A percentile compares a stretch with the other conserved stretches of the same genome.
These are phyloP conservation scores for Papilio elwesi DNA, from an alignment of 2,888 invertebrate genomes.

Conservation along the genomic window DNA sequence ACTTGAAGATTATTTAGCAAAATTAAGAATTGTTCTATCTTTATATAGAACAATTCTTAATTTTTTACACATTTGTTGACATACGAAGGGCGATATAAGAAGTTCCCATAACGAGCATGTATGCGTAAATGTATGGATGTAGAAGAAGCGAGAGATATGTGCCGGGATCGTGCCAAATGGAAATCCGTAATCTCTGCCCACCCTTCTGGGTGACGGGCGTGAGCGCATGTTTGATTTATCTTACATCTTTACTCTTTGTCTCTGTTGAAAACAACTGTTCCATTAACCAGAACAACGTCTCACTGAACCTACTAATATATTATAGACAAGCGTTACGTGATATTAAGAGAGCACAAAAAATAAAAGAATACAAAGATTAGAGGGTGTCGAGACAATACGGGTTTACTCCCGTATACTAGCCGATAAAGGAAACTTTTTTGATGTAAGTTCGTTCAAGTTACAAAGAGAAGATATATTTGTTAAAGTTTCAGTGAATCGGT, in stretches of 20 bases:
- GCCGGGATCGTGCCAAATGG: no score
- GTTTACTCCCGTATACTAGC: neutral
- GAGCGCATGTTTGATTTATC: no score
- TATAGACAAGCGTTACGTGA: neutral
- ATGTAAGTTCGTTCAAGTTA: neutral
- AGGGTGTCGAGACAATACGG: conserved; percentile 10
- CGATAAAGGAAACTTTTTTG: conserved; percentile 8
- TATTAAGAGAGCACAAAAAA: neutral
- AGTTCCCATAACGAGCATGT: no score
- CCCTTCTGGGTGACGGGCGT: no score
- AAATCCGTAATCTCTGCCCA: no score
- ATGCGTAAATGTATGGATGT: no score
- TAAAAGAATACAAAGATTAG: neutral
- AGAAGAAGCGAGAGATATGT: no score
- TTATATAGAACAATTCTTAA: no score
- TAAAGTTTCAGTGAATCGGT: conserved; percentile 7
- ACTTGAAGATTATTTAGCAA: no score
- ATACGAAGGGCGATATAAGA: no score
- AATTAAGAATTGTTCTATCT: no score
- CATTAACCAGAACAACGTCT: neutral
- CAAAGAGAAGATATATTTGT: conserved; percentile 7
- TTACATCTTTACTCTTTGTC: neutral
- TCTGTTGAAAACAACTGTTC: neutral
- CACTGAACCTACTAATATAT: neutral
- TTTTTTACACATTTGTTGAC: neutral